A percentile compares a stretch with the other conserved stretches of the same genome.
These are phyloP conservation scores for Tubiluchus corallicola DNA, from an alignment of 2,888 invertebrate species.

Conservation along the genomic window DNA sequence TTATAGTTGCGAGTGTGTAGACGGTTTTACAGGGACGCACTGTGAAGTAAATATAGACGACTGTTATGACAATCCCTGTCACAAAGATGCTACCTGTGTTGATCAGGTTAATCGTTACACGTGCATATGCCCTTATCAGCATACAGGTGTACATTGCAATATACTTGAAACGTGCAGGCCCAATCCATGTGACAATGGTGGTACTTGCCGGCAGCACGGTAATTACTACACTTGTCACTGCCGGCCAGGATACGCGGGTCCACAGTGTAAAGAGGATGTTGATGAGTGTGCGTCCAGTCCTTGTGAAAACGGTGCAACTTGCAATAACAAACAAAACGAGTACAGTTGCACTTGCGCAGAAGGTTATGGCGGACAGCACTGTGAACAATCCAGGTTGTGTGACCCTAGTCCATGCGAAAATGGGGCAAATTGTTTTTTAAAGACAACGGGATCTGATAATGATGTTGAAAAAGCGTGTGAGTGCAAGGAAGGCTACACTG, in stretches of 20 bases:
- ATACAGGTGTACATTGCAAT: constrained; percentile 44
- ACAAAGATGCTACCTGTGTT: too few relatives aligned
- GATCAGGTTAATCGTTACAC: constrained; percentile 74
- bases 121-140: constrained; percentile 74
- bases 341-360: constrained; percentile 77
- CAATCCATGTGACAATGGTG: constrained; percentile 68
- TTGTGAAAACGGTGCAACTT: constrained; percentile 79
- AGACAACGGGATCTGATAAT: too few relatives aligned
- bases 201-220: constrained; percentile 59
- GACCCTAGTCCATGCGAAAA: constrained; percentile 29
- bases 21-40: too few relatives aligned
- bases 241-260: constrained; percentile 26
- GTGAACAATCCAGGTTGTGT: constrained; percentile 43
- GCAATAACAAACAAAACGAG: constrained; percentile 59
- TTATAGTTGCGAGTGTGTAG: too few relatives aligned
- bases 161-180: too few relatives aligned
- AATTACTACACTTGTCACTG: constrained; percentile 71
- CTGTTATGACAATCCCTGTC: too few relatives aligned
- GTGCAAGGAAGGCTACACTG: too few relatives aligned
- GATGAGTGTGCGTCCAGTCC: constrained; percentile 77
- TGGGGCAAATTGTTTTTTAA: constrained; percentile 28
- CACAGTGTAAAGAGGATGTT: constrained; percentile 60
- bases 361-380: constrained; percentile 64
- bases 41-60: too few relatives aligned
- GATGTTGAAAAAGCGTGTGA: too few relatives aligned